Conservation (phyloP, 2,888 invertebrate species). For the Drosophila paramelanica region DNA sequence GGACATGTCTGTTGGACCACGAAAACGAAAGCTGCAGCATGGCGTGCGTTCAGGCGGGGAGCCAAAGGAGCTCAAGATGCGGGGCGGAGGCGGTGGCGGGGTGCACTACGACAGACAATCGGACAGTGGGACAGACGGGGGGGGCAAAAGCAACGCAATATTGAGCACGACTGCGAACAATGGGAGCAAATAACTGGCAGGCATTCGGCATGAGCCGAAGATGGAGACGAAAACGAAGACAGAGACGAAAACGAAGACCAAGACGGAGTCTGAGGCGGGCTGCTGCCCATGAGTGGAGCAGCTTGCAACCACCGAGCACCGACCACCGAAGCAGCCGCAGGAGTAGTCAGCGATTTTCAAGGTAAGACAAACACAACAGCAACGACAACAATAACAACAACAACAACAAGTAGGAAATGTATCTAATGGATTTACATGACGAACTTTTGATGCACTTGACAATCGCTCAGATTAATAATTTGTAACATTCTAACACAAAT, state of each 20-base stretch:
- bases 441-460: constrained; percentile 49
- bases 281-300: constrained; percentile 13
- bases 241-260: background rate
- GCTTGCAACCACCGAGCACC: constrained; percentile 33
- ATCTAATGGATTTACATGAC: constrained; percentile 37
- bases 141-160: constrained; percentile 63
- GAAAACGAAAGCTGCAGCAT: constrained; percentile 53
- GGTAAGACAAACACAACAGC: constrained; percentile 73
- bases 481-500: too few relatives aligned
- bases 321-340: constrained; percentile 72
- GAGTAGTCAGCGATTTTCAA: constrained; percentile 74
- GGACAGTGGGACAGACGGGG: background rate
- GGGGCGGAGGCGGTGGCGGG: background rate
- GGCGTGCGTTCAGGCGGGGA: constrained; percentile 52
- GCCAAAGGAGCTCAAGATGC: constrained; percentile 27
- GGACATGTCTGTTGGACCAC: constrained; percentile 47
- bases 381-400: constrained; percentile 2
- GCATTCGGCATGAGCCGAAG: constrained; percentile 68
- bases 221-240: constrained; percentile 21
- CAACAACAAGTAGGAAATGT: constrained; percentile 12
- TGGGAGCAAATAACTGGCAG: constrained; percentile 80
- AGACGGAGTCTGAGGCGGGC: constrained; percentile 5
- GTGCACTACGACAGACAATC: background rate
- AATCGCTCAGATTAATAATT: background rate
- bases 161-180: constrained; percentile 76